Conservation (phyloP, 2,797 vertebrate genomes). For the Anguilla anguilla region DNA sequence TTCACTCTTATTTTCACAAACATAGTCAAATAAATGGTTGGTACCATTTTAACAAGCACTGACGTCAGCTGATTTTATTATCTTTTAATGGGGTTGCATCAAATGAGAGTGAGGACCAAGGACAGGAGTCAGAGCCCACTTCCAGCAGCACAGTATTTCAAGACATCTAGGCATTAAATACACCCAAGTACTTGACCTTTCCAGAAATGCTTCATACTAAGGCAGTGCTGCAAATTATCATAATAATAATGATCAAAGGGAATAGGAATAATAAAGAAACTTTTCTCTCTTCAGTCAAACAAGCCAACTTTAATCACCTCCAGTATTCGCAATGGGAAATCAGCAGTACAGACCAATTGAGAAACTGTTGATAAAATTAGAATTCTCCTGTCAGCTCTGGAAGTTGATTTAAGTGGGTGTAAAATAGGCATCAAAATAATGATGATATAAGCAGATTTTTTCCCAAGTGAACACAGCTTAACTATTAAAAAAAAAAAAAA, state of each 20-base stretch:
- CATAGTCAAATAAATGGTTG: too few relatives aligned
- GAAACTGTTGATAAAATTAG: not conserved
- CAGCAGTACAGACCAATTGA: not conserved
- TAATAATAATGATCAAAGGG: conserved; percentile 11
- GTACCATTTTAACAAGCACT: too few relatives aligned
- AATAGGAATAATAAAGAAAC: not conserved
- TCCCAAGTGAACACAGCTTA: not conserved
- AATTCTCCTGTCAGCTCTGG: not conserved
- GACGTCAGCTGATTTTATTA: too few relatives aligned
- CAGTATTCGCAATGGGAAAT: not conserved
- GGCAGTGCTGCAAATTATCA: too few relatives aligned
- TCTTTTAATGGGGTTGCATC: too few relatives aligned
- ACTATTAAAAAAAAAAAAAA: not conserved
- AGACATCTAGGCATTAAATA: not conserved
- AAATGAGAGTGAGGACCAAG: too few relatives aligned
- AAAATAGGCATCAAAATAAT: not conserved
- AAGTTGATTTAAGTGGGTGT: not conserved
- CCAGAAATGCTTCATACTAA: not conserved
- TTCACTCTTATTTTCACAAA: too few relatives aligned
- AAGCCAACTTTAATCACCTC: conserved; percentile 7
- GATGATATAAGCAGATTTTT: not conserved
- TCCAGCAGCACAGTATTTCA: not conserved
- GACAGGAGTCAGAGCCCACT: too few relatives aligned
- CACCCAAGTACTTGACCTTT: conserved; percentile 4
- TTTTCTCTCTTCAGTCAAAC: conserved; percentile 8